Percentiles rank a stretch among this genome's conserved stretches.
Evolutionary conservation across 2,888 invertebrate genomes (phyloP).

Genomic region (Patella ulyssiponensis): DNA sequence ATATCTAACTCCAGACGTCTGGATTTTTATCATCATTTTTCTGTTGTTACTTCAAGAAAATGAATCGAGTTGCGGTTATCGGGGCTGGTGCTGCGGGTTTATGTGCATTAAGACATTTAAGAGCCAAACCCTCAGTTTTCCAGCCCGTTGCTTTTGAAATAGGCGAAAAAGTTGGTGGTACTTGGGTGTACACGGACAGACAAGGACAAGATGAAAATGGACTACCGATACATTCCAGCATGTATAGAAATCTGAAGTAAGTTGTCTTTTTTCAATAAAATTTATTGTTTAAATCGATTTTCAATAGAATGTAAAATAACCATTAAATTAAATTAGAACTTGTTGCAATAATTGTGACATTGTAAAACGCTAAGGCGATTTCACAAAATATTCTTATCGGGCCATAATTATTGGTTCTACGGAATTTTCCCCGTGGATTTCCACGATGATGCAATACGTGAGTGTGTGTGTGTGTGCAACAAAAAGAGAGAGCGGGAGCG

Average conservation of each 20-base stretch:
- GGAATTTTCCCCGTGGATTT: no score
- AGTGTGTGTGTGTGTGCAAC: background rate
- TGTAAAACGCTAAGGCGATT: no score
- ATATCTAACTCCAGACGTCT: no score
- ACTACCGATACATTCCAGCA: conserved; percentile 88
- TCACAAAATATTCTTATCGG: no score
- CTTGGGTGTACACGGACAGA: conserved; percentile 89
- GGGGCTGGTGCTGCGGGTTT: conserved; percentile 93
- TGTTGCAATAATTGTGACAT: no score
- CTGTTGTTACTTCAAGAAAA: background rate
- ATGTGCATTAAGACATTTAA: conserved; percentile 80
- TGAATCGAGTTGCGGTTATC: conserved; percentile 79
- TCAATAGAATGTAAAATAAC: no score
- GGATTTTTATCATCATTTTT: no score
- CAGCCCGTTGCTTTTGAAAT: conserved; percentile 81
- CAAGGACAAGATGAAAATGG: conserved; percentile 83
- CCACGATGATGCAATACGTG: background rate
- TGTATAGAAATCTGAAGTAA: conserved; percentile 91
- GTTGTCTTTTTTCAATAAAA: conserved; percentile 31
- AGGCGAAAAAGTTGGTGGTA: conserved; percentile 84
- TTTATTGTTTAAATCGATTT: no score
- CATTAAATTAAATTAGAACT: no score
- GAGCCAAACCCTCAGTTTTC: conserved; percentile 71
- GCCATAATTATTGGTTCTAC: no score
- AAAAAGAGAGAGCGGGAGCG: no score